phyloP scores from a whole-genome alignment of 1,140 invertebrate genomes.

The Maniola jurtina region DNA sequence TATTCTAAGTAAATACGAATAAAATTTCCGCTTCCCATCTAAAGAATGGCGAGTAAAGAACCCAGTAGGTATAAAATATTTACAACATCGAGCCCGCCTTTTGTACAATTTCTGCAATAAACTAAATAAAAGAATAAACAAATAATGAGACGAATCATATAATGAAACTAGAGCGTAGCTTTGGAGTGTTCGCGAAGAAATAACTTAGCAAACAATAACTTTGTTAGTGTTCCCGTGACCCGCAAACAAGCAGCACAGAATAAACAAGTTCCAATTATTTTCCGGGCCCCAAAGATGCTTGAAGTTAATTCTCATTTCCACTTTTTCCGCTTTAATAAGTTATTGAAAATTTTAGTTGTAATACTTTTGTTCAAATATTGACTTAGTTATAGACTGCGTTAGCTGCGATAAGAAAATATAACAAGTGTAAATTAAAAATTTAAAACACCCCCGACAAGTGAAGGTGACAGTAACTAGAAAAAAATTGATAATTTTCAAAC shows the following conservation, averaged over 20 bases:
- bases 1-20: no score
- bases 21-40: no score
- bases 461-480: no score
- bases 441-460: no score
- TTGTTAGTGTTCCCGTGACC: conserved; percentile 22
- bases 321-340: not conserved
- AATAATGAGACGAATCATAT: conserved; percentile 16
- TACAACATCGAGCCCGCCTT: not conserved
- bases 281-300: conserved; percentile 14
- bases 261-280: conserved; percentile 30
- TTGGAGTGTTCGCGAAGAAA: conserved; percentile 14
- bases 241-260: conserved; percentile 24
- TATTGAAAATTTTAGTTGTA: not conserved
- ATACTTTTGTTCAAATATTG: no score
- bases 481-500: no score
- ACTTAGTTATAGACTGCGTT: no score
- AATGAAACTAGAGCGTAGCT: conserved; percentile 7
- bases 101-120: not conserved
- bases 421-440: no score
- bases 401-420: no score
- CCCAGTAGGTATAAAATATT: no score
- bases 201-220: conserved; percentile 26
- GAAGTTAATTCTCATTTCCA: not conserved
- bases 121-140: conserved; percentile 9
- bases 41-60: no score